phyloP scores from a whole-genome alignment of 2,797 vertebrate species.

The Delichon dasypus region DNA sequence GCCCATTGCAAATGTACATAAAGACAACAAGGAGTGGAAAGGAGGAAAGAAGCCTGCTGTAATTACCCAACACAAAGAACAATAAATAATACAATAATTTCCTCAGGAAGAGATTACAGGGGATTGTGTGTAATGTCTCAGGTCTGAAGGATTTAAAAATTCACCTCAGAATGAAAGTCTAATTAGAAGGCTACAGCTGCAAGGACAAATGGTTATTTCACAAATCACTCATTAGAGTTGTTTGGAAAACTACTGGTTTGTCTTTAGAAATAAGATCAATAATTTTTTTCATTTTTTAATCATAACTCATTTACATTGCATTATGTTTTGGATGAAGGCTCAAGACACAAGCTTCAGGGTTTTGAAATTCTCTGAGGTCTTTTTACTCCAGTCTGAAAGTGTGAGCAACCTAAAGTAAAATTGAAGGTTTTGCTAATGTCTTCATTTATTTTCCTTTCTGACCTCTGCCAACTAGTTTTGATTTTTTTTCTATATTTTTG shows the following conservation, averaged over 20 bases:
- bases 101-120: constrained; percentile 54
- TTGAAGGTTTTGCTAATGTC: background rate
- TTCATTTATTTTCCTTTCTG: background rate
- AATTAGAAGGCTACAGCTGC: constrained; percentile 12
- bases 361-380: background rate
- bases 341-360: background rate
- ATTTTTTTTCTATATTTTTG: background rate
- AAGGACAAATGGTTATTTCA: background rate
- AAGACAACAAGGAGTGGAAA: background rate
- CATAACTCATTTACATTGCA: background rate
- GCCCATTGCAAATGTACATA: background rate
- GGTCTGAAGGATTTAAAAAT: constrained; percentile 26
- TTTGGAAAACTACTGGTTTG: constrained; percentile 37
- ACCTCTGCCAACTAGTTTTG: background rate
- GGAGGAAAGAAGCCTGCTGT: background rate
- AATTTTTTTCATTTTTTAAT: background rate
- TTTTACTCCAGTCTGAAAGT: background rate
- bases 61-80: background rate
- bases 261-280: background rate
- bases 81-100: constrained; percentile 19
- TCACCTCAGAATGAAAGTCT: background rate
- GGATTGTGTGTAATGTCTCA: background rate
- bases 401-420: background rate
- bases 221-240: background rate
- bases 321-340: background rate